Evolutionary conservation across 30 jellyfish, hydroid and myxozoan genomes (phyloP).

Genomic region (Chironex yamaguchii): DNA sequence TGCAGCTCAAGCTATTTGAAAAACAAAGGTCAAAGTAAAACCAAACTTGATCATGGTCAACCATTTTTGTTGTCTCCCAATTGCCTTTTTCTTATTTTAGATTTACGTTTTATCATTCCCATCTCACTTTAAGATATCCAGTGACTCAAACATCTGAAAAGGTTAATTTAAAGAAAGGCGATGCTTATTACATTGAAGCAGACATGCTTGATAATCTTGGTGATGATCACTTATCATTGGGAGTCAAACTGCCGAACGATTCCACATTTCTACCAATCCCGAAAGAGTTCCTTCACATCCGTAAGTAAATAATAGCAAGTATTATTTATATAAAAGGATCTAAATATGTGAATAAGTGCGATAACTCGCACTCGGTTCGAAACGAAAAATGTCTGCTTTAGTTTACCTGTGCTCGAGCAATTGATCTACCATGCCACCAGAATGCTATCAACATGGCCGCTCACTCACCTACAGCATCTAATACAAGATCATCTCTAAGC

Average conservation of each 20-base stretch:
- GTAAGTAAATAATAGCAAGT: conserved; percentile 47
- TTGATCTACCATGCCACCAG: too few species aligned
- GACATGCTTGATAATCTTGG: conserved; percentile 84
- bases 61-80: neutral
- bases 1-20: too few species aligned
- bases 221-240: conserved; percentile 84
- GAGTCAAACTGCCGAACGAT: conserved; percentile 85
- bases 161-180: conserved; percentile 46
- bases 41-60: neutral
- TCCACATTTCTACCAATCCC: conserved; percentile 85
- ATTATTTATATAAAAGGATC: too few species aligned
- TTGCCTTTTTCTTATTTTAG: neutral
- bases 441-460: too few species aligned
- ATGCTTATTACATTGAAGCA: conserved; percentile 86
- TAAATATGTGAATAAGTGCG: too few species aligned
- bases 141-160: conserved; percentile 76
- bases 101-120: neutral
- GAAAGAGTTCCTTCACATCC: conserved; percentile 68
- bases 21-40: too few species aligned
- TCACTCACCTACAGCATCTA: too few species aligned
- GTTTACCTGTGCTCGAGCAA: too few species aligned
- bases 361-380: too few species aligned
- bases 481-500: too few species aligned
- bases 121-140: conserved; percentile 64
- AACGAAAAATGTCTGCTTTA: too few species aligned